Evolutionary conservation across 2,888 invertebrate species (phyloP).

Genomic region (Laspeyria flexula): DNA sequence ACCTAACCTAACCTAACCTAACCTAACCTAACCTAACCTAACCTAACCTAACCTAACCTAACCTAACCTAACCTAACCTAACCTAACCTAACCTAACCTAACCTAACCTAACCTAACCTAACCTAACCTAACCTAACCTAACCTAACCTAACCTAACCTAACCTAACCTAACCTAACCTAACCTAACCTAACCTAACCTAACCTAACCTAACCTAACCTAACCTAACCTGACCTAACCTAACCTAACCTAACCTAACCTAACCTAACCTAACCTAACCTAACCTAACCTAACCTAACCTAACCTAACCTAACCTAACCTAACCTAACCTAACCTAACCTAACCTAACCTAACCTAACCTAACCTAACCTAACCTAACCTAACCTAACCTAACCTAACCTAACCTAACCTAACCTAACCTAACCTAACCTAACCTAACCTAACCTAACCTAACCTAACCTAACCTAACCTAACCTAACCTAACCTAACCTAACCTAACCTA

Average conservation of each 20-base stretch:
- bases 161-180: constrained; percentile 25
- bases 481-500: constrained; percentile 23
- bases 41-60: constrained; percentile 25
- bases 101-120: constrained; percentile 25
- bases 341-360: constrained; percentile 18
- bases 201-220: constrained; percentile 21
- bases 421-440: constrained; percentile 8
- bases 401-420: constrained; percentile 16
- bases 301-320: constrained; percentile 19
- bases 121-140: constrained; percentile 25
- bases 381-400: constrained; percentile 21
- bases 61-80: constrained; percentile 24
- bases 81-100: constrained; percentile 24
- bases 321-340: constrained; percentile 20
- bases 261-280: constrained; percentile 23
- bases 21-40: constrained; percentile 25
- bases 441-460: constrained; percentile 15
- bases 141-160: constrained; percentile 25
- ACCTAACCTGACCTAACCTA: constrained; percentile 22
- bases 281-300: constrained; percentile 22
- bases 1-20: constrained; percentile 24
- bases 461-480: constrained; percentile 23
- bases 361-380: constrained; percentile 21
- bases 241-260: constrained; percentile 24
- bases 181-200: constrained; percentile 23